A percentile compares a stretch with the other conserved stretches of the same genome.
These are phyloP conservation scores for Lordiphosa stackelbergi DNA, from an alignment of 1,140 invertebrate species.

Conservation along the genomic window DNA sequence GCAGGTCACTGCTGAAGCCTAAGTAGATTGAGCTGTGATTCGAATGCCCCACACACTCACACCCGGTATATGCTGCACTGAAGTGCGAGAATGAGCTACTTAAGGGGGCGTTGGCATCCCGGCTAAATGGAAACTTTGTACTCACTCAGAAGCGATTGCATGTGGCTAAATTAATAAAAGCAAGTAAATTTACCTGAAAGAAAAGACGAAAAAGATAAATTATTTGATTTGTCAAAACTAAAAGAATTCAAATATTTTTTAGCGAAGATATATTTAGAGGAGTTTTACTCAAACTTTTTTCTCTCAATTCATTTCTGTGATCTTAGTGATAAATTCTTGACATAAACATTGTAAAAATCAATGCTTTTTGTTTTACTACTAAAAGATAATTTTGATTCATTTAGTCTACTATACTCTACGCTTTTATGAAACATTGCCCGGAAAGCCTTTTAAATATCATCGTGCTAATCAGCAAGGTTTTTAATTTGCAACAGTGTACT, in stretches of 20 bases:
- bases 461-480: too few relatives aligned
- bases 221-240: conserved; percentile 15
- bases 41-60: conserved; percentile 26
- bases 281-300: too few relatives aligned
- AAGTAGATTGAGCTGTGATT: conserved; percentile 36
- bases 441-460: too few relatives aligned
- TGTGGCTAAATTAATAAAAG: conserved; percentile 1
- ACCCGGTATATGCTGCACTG: background rate
- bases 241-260: background rate
- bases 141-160: conserved; percentile 6
- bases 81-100: conserved; percentile 51
- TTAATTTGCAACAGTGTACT: too few relatives aligned
- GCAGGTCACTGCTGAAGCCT: background rate
- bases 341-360: too few relatives aligned
- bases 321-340: too few relatives aligned
- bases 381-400: too few relatives aligned
- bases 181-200: conserved; percentile 45
- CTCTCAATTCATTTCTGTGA: too few relatives aligned
- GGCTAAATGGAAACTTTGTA: conserved; percentile 4
- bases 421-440: too few relatives aligned
- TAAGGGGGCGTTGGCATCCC: conserved; percentile 16
- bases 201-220: conserved; percentile 18
- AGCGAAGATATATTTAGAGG: too few relatives aligned
- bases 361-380: too few relatives aligned
- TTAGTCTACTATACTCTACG: too few relatives aligned